Percentiles rank a stretch among this genome's conserved stretches.
Conservation (phyloP, 2,797 vertebrate species). For the Karalla daura region DNA sequence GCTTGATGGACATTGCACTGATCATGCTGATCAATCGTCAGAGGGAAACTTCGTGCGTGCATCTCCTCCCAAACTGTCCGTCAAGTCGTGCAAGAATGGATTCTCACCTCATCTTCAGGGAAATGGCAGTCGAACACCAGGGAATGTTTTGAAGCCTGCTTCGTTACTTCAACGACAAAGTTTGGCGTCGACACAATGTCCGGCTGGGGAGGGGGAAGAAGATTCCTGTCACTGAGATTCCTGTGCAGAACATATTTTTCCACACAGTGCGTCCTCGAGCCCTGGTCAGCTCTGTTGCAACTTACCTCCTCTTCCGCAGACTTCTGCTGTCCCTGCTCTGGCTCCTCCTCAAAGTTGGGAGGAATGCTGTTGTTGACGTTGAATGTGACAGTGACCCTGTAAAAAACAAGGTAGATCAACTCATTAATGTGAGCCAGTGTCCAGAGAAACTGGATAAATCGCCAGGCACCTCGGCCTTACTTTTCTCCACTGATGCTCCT, state of each 20-base stretch:
- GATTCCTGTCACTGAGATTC: no score
- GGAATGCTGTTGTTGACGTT: conserved; percentile 98
- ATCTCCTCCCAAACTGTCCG: neutral
- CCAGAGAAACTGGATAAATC: rapidly evolving
- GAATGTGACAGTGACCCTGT: conserved; percentile 91
- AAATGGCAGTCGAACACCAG: conserved; percentile 97
- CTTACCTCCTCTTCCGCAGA: conserved; percentile 89
- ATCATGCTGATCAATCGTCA: no score
- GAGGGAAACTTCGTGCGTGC: neutral
- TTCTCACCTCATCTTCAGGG: conserved; percentile 94
- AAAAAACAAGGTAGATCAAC: neutral
- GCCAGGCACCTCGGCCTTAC: conserved; percentile 75
- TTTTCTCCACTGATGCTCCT: conserved; percentile 88
- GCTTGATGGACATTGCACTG: no score
- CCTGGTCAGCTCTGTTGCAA: neutral
- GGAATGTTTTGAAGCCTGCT: conserved; percentile 88
- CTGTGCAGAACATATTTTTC: no score
- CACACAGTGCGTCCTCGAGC: neutral
- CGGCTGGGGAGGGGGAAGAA: conserved; percentile 78
- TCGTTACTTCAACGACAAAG: conserved; percentile 95
- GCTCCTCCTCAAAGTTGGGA: conserved; percentile 87
- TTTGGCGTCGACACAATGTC: conserved; percentile 94
- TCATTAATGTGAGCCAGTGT: rapidly evolving
- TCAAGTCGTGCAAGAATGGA: no score
- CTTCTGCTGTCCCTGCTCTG: conserved; percentile 89